Evolutionary conservation across 2,888 invertebrate species (phyloP).

Genomic region (Selenia dentaria): DNA sequence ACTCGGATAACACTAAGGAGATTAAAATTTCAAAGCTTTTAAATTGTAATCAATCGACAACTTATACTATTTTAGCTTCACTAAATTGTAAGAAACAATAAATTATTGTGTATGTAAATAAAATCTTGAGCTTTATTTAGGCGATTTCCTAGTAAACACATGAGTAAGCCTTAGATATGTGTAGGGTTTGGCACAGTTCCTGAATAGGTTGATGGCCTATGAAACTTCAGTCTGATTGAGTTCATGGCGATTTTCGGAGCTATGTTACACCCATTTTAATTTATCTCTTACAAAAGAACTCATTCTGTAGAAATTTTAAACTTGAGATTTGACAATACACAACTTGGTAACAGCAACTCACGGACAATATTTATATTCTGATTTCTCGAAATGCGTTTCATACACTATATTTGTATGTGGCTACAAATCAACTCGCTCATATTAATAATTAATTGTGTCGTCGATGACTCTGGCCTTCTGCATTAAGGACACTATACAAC

Average conservation of each 20-base stretch:
- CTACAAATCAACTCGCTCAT: no score
- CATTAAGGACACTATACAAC: no score
- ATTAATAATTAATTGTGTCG: no score
- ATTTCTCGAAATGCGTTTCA: no score
- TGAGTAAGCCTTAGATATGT: constrained; percentile 44
- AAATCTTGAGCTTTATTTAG: constrained; percentile 79
- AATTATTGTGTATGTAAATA: constrained; percentile 85
- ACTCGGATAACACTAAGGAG: constrained; percentile 72
- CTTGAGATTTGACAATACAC: no score
- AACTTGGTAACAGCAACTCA: no score
- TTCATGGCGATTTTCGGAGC: constrained; percentile 20
- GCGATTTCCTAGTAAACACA: constrained; percentile 53
- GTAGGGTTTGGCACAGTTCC: constrained; percentile 38
- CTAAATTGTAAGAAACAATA: constrained; percentile 85
- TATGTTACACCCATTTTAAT: constrained; percentile 15
- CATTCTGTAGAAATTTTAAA: no score
- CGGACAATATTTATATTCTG: no score
- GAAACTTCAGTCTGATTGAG: constrained; percentile 28
- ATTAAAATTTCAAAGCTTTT: constrained; percentile 77
- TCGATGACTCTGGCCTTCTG: no score
- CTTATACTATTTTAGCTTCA: constrained; percentile 81
- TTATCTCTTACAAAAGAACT: no score
- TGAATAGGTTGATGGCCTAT: constrained; percentile 41
- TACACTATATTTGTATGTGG: no score
- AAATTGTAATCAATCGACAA: constrained; percentile 81